A percentile compares a stretch with the other conserved stretches of the same genome.
Evolutionary conservation across 1,140 invertebrate species (phyloP).

Genomic region (Temnothorax curvispinosus): DNA sequence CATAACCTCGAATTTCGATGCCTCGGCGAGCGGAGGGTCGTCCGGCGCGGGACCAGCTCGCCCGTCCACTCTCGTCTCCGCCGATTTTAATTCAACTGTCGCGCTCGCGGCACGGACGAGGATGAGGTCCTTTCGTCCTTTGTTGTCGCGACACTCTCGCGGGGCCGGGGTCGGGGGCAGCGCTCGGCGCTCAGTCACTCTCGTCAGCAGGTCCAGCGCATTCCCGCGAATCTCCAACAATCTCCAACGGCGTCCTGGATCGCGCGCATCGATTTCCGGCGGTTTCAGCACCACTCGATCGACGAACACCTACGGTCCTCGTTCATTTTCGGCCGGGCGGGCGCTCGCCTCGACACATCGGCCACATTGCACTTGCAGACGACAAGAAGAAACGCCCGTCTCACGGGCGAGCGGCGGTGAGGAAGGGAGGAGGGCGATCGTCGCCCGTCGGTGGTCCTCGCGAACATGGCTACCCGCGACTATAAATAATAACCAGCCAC

Average conservation of each 20-base stretch:
- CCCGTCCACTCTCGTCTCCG: neutral
- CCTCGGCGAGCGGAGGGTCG: neutral
- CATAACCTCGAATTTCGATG: constrained; percentile 55
- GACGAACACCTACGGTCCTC: constrained; percentile 16
- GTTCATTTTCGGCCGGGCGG: constrained; percentile 54
- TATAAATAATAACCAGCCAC: constrained; percentile 58
- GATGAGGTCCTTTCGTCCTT: neutral
- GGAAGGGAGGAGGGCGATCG: neutral
- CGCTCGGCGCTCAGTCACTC: no score
- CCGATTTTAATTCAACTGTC: constrained; percentile 49
- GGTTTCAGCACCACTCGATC: neutral
- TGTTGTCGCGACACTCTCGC: constrained; percentile 18
- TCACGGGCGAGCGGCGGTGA: neutral
- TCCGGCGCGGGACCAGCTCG: neutral
- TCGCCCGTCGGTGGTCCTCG: neutral
- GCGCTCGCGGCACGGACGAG: neutral
- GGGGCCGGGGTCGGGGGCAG: neutral
- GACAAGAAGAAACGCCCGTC: constrained; percentile 77
- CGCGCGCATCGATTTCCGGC: neutral
- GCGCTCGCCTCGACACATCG: constrained; percentile 63
- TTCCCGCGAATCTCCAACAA: neutral
- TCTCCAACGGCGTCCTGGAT: neutral
- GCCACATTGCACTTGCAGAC: constrained; percentile 59
- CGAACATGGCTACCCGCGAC: constrained; percentile 66
- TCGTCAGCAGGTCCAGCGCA: neutral